phyloP scores from a whole-genome alignment of 2,797 vertebrate species.

The Glossophaga mutica region DNA sequence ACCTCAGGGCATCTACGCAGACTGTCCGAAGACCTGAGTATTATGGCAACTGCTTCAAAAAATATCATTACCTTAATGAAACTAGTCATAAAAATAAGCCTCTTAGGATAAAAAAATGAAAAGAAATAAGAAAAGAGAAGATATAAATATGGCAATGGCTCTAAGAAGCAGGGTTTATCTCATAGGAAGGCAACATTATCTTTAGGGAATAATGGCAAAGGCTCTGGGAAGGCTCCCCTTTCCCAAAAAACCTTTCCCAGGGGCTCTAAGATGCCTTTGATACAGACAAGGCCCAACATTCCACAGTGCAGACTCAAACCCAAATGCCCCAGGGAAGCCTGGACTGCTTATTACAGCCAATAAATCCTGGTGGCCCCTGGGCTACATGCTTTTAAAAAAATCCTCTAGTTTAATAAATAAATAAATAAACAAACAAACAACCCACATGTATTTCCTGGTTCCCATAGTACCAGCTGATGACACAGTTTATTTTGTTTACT shows the following conservation, averaged over 20 bases:
- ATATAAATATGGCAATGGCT: not conserved
- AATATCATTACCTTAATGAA: constrained; percentile 39
- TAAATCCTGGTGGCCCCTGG: not conserved
- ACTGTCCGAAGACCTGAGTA: not conserved
- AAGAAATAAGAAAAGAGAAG: constrained; percentile 23
- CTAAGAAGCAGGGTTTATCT: not conserved
- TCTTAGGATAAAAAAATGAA: not conserved
- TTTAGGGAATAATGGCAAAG: not conserved
- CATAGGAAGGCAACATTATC: not conserved
- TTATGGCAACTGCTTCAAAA: constrained; percentile 9
- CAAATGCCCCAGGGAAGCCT: not conserved
- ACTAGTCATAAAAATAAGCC: constrained; percentile 14
- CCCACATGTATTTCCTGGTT: not conserved
- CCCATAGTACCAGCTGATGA: not conserved
- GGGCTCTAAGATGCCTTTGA: not conserved
- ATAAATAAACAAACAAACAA: not conserved
- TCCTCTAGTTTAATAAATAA: not conserved
- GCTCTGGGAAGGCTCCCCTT: not conserved
- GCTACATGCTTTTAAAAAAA: not conserved
- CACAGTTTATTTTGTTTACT: not conserved
- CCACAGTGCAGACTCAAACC: not conserved
- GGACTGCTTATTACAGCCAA: not conserved
- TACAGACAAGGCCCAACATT: not conserved
- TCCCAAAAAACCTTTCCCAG: not conserved
- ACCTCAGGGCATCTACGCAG: not conserved